A percentile compares a stretch with the other conserved stretches of the same genome.
Evolutionary conservation across 2,797 vertebrate species (phyloP).

Genomic region (Bucorvus abyssinicus): DNA sequence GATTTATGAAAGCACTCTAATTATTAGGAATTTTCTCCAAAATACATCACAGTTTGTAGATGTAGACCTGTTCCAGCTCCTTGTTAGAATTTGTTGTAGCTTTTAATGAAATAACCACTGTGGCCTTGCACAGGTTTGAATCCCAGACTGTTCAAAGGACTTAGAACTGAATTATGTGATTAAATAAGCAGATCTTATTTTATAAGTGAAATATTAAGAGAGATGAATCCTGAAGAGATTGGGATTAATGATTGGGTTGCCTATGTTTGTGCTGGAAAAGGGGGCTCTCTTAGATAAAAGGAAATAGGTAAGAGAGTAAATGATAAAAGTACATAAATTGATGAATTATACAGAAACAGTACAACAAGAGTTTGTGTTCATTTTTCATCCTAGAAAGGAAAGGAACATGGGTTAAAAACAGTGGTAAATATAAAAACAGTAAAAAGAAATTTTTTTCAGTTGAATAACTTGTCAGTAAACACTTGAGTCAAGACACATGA

Average conservation of each 20-base stretch:
- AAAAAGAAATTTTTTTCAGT: background rate
- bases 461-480: background rate
- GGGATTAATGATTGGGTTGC: background rate
- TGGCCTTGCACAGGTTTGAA: background rate
- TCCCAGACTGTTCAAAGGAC: background rate
- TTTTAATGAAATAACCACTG: background rate
- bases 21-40: background rate
- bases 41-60: background rate
- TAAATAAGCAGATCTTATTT: background rate
- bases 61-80: background rate
- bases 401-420: background rate
- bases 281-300: background rate
- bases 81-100: background rate
- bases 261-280: background rate
- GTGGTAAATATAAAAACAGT: background rate
- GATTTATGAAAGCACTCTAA: background rate
- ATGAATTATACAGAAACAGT: background rate
- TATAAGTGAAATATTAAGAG: background rate
- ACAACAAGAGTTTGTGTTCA: background rate
- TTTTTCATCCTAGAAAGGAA: background rate
- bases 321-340: background rate
- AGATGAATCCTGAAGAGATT: background rate
- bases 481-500: background rate
- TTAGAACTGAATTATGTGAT: background rate
- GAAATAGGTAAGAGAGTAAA: background rate